Base-by-base conservation (phyloP, 2,113 vertebrate genomes). In the Atlantisia rogersi region DNA sequence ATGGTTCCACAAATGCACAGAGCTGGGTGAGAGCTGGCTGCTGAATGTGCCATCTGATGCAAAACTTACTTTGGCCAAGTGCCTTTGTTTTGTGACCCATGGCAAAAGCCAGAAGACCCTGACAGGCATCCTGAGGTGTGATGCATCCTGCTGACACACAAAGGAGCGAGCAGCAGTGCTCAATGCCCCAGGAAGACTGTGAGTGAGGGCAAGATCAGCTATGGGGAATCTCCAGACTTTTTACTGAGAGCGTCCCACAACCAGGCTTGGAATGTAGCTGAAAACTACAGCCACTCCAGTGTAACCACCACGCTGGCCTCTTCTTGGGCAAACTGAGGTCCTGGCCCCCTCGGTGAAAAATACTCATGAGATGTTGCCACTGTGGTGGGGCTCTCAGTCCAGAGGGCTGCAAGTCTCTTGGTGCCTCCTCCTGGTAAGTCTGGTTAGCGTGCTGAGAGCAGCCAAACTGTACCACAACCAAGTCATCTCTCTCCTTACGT, bases 31-130 rank as follows among this genome's bases (percentile, higher is more conserved):
- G 32, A 37, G 21, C n/a, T 17, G 15, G 39, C 21, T 67, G 46
- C 59, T 73, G 29, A 53, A 29, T 1, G 0, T 74, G 56, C 18
- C 28, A 15, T 20, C 67, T 3, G 2, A n/a, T 0, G 5, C 35
- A 68, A 50, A 62, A 60, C 4, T 42, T 53, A 19, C 18, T 20
- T n/a, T 39, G 21, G 44, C n/a, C 40, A 79, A 60, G 67, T 37
- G 15, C 31, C 7, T 60, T 39, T 73, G 37, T 65, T 42, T 78
- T 53, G 60, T 78, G 40, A 40, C 24, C 2, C 2, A 29, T 17
- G 37, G 39, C 44, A 73, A 67, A 74, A 50, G 46, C 52, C 28
- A 60, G 53, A 73, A 46, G 29, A 81, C 7, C 24, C 16, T 7
- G 2, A 32, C 5, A 42, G 31, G 40, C 25, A 28, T 12, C 18